These are phyloP conservation scores for Eurytoma adleriae DNA, from an alignment of 2,888 invertebrate species.

Conservation along the genomic window DNA sequence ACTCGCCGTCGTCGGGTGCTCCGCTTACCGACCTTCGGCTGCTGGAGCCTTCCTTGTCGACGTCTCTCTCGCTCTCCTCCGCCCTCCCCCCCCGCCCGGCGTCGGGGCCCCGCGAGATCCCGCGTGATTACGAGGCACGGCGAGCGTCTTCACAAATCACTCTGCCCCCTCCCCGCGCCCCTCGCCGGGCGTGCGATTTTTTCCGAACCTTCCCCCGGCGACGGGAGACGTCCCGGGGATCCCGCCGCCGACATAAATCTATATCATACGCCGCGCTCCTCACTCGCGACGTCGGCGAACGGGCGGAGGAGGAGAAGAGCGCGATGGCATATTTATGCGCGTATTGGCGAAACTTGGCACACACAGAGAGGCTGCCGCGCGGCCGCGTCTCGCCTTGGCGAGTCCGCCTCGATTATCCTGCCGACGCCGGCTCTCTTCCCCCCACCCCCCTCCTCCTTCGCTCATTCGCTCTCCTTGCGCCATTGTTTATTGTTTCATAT, in stretches of 20 bases:
- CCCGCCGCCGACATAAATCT: constrained; percentile 67
- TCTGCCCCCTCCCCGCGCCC: constrained; percentile 58
- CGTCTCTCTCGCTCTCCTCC: constrained; percentile 55
- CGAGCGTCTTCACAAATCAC: constrained; percentile 76
- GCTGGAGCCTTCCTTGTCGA: constrained; percentile 59
- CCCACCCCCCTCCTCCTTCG: not conserved
- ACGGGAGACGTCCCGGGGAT: constrained; percentile 53
- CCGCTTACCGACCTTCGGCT: constrained; percentile 59
- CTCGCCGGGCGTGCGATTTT: constrained; percentile 32
- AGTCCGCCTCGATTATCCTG: constrained; percentile 4
- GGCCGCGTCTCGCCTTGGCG: constrained; percentile 14
- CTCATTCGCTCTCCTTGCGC: not conserved
- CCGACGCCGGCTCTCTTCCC: not conserved
- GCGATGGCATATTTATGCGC: constrained; percentile 56
- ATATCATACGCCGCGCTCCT: constrained; percentile 64
- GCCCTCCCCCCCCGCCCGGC: constrained; percentile 21
- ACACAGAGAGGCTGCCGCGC: constrained; percentile 19
- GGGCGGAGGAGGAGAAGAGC: constrained; percentile 21
- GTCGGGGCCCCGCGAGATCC: constrained; percentile 67
- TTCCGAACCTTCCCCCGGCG: constrained; percentile 54
- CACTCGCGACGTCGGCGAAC: constrained; percentile 33
- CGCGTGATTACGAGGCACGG: constrained; percentile 73
- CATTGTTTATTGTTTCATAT: constrained; percentile 59
- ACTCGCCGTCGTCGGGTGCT: constrained; percentile 56
- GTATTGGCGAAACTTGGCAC: constrained; percentile 55